These are phyloP conservation scores for Petrocephalus sullivani DNA, from an alignment of 2,797 vertebrate genomes.

Conservation along the genomic window DNA sequence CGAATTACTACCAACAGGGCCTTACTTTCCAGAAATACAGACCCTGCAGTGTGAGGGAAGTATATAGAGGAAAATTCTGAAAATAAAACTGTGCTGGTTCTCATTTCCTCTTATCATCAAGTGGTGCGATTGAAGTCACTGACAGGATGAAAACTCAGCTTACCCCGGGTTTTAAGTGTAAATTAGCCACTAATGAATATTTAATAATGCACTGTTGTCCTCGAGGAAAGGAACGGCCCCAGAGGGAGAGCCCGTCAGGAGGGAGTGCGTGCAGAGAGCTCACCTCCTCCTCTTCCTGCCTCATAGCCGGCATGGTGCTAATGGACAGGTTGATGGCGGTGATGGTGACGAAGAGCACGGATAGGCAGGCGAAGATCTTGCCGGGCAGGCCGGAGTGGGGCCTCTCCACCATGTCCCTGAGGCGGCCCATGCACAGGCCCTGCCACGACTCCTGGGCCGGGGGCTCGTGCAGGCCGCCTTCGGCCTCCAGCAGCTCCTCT, in stretches of 20 bases:
- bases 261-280: conserved; percentile 42
- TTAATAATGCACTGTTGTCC: not conserved
- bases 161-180: not conserved
- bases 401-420: conserved; percentile 96
- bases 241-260: not conserved
- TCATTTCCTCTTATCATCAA: not conserved
- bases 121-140: not conserved
- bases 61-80: not conserved
- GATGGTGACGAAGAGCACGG: conserved; percentile 93
- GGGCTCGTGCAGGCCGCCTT: conserved; percentile 47
- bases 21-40: not conserved
- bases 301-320: conserved; percentile 94
- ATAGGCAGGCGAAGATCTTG: conserved; percentile 95
- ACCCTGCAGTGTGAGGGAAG: not conserved
- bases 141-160: not conserved
- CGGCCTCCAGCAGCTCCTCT: conserved; percentile 52
- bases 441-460: conserved; percentile 59
- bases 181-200: not conserved
- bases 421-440: conserved; percentile 75
- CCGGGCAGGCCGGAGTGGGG: conserved; percentile 95
- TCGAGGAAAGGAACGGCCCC: not conserved
- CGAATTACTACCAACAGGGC: not conserved
- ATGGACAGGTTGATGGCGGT: conserved; percentile 94
- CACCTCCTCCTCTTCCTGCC: conserved; percentile 91
- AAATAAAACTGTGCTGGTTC: not conserved